These are phyloP conservation scores for Lycocerus yunnanus DNA, from an alignment of 2,888 invertebrate species.

Conservation along the genomic window DNA sequence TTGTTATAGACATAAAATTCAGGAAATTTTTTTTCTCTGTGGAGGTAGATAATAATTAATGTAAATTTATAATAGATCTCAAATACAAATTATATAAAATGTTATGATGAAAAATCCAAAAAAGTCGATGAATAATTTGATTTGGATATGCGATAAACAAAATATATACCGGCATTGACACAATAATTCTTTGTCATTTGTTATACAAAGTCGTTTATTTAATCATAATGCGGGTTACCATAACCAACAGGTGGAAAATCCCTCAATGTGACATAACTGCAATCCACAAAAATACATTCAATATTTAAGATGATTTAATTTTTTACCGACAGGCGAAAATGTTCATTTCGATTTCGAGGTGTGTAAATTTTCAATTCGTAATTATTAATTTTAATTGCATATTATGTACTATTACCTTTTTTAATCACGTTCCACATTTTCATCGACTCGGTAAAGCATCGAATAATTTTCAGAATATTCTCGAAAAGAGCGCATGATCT, in stretches of 20 bases:
- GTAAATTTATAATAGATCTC: not conserved
- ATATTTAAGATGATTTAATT: not conserved
- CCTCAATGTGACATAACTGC: not conserved
- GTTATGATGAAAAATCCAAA: not conserved
- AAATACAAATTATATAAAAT: not conserved
- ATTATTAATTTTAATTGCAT: not conserved
- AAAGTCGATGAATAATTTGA: not conserved
- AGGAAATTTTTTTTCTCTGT: too few species aligned
- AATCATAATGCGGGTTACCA: not conserved
- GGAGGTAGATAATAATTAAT: not conserved
- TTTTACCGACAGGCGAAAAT: not conserved
- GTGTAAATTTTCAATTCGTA: not conserved
- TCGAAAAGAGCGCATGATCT: not conserved
- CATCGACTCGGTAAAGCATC: not conserved
- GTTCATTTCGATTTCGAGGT: not conserved
- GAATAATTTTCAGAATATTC: not conserved
- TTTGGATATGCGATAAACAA: not conserved
- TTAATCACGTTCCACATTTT: not conserved
- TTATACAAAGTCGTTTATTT: not conserved
- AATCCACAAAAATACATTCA: not conserved
- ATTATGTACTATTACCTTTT: not conserved
- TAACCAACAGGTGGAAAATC: not conserved
- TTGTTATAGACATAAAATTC: too few species aligned
- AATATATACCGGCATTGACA: conserved; percentile 1
- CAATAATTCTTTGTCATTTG: not conserved